Percentiles rank a stretch among this genome's conserved stretches.
These are phyloP conservation scores for Malurus melanocephalus DNA, from an alignment of 2,113 vertebrate genomes.

Conservation along the genomic window DNA sequence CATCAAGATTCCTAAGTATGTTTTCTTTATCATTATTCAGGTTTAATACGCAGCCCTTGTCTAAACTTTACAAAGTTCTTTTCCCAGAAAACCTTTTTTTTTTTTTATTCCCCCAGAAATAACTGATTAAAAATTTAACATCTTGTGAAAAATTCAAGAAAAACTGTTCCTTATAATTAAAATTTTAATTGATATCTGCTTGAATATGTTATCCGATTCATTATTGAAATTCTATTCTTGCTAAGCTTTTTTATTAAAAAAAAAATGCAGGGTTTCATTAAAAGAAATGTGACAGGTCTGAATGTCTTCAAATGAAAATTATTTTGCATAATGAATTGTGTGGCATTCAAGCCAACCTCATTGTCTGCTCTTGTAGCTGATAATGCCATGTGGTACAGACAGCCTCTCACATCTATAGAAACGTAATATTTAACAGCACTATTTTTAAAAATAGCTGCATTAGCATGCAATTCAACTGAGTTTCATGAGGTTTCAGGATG, in stretches of 20 bases:
- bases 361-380: background rate
- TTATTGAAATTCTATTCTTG: constrained; percentile 28
- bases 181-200: constrained; percentile 50
- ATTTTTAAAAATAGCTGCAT: background rate
- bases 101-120: background rate
- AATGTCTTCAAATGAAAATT: background rate
- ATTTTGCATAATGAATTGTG: constrained; percentile 13
- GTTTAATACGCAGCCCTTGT: background rate
- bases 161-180: constrained; percentile 3
- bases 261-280: background rate
- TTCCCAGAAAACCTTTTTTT: background rate
- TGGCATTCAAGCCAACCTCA: background rate
- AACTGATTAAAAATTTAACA: constrained; percentile 14
- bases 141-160: constrained; percentile 40
- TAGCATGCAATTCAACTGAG: background rate
- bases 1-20: background rate
- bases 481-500: background rate
- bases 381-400: background rate
- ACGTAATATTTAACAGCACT: background rate
- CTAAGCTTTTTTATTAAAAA: constrained; percentile 4
- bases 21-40: background rate
- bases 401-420: background rate
- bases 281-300: background rate
- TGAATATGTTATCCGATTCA: background rate
- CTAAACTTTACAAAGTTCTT: background rate